Evolutionary conservation across 2,888 invertebrate species (phyloP).

Genomic region (Nemurella pictetii): DNA sequence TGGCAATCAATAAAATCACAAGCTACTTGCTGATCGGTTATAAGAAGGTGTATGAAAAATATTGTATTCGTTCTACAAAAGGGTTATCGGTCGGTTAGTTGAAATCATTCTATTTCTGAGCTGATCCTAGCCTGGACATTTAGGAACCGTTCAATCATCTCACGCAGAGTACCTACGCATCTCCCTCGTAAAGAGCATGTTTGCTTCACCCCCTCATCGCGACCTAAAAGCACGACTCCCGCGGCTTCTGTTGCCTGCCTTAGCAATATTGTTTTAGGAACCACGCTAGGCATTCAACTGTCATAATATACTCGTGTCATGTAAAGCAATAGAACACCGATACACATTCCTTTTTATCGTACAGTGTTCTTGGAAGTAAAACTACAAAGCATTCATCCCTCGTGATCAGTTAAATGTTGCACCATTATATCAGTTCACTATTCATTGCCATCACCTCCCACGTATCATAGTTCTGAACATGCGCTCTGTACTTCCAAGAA

Average conservation of each 20-base stretch:
- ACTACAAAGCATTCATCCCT: background rate
- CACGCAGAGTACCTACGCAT: background rate
- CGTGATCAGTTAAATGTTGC: slow-evolving; percentile 15
- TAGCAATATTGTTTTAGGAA: slow-evolving; percentile 34
- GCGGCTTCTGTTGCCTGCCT: slow-evolving; percentile 2
- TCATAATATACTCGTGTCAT: slow-evolving; percentile 17
- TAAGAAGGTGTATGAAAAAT: slow-evolving; percentile 31
- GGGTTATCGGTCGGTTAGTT: slow-evolving; percentile 23
- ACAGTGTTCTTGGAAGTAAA: slow-evolving; percentile 38
- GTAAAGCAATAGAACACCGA: slow-evolving; percentile 35
- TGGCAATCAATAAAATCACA: slow-evolving; percentile 30
- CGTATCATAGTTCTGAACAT: background rate
- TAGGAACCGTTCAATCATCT: slow-evolving; percentile 24
- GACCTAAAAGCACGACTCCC: slow-evolving; percentile 2
- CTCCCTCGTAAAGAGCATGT: slow-evolving; percentile 3
- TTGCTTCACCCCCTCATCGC: slow-evolving; percentile 25
- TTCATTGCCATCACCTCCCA: background rate
- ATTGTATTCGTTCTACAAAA: slow-evolving; percentile 28
- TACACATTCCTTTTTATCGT: slow-evolving; percentile 31
- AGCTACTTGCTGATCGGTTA: slow-evolving; percentile 19
- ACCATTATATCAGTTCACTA: background rate
- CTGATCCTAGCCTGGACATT: slow-evolving; percentile 31
- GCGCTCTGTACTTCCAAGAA: slow-evolving; percentile 38
- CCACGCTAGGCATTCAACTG: slow-evolving; percentile 36
- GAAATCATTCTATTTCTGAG: slow-evolving; percentile 27